phyloP scores from a whole-genome alignment of 2,888 invertebrate genomes.

The Allygus modestus region DNA sequence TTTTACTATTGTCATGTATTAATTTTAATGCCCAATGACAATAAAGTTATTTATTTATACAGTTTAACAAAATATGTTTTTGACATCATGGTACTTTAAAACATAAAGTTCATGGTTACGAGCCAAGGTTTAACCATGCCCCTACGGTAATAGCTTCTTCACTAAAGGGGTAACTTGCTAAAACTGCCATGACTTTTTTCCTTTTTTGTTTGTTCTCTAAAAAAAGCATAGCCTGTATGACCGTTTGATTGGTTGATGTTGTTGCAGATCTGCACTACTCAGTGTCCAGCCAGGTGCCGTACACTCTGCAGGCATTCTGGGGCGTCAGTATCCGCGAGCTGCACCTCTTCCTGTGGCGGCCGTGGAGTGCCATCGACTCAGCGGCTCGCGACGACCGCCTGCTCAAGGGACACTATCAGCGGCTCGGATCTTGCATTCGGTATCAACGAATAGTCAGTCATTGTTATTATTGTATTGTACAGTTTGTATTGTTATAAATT shows the following conservation, averaged over 20 bases:
- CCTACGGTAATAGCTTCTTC: too few relatives aligned
- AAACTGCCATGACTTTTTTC: too few relatives aligned
- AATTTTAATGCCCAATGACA: too few relatives aligned
- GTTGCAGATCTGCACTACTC: constrained; percentile 84
- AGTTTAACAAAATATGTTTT: too few relatives aligned
- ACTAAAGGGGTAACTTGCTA: too few relatives aligned
- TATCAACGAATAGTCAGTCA: constrained; percentile 67
- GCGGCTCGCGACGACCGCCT: constrained; percentile 80
- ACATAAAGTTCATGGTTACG: too few relatives aligned
- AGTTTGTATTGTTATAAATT: background rate
- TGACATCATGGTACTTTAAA: too few relatives aligned
- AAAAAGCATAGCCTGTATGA: too few relatives aligned
- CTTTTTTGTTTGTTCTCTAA: too few relatives aligned
- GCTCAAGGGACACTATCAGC: constrained; percentile 76
- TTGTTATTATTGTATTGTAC: constrained; percentile 25
- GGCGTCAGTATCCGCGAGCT: constrained; percentile 87
- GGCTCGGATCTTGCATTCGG: constrained; percentile 71
- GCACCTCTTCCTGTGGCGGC: constrained; percentile 86
- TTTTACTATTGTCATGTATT: too few relatives aligned
- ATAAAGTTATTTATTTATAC: too few relatives aligned
- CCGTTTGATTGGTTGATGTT: constrained; percentile 64
- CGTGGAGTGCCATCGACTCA: constrained; percentile 81
- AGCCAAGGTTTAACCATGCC: too few relatives aligned
- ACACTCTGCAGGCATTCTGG: constrained; percentile 87
- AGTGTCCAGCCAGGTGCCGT: constrained; percentile 86